Conservation (phyloP, 2,797 vertebrate species). For the Iguana delicatissima region DNA sequence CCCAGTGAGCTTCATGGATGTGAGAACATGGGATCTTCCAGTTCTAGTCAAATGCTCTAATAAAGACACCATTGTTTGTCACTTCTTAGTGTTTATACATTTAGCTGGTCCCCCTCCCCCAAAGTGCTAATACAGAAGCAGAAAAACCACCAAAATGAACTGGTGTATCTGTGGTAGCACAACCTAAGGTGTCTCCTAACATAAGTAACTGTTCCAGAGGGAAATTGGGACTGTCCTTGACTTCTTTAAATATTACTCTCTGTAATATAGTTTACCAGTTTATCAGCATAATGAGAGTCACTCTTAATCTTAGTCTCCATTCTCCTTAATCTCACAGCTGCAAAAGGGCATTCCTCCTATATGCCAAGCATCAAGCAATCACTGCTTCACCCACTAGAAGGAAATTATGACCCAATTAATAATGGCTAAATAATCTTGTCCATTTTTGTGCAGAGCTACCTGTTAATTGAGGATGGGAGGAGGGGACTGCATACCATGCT, state of each 20-base stretch:
- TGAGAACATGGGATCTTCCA: no score
- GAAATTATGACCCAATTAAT: not conserved
- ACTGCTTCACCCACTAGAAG: not conserved
- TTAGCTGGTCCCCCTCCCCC: not conserved
- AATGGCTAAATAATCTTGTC: not conserved
- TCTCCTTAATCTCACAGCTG: not conserved
- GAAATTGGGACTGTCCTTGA: not conserved
- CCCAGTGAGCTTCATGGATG: not conserved
- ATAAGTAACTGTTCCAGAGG: not conserved
- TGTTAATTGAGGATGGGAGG: not conserved
- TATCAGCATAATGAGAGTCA: not conserved
- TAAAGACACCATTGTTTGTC: not conserved
- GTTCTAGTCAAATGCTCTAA: not conserved
- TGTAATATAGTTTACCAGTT: not conserved
- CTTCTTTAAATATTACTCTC: not conserved
- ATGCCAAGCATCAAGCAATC: not conserved
- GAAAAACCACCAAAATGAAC: not conserved
- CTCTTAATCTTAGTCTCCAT: not conserved
- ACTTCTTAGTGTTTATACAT: not conserved
- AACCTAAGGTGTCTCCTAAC: not conserved
- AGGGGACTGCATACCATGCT: not conserved
- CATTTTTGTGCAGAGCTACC: not conserved
- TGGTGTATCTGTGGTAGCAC: not conserved
- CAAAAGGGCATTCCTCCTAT: not conserved
- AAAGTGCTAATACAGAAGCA: not conserved